These are phyloP conservation scores for Holacanthella duospinosa DNA, from an alignment of 2,888 invertebrate genomes.

Conservation along the genomic window DNA sequence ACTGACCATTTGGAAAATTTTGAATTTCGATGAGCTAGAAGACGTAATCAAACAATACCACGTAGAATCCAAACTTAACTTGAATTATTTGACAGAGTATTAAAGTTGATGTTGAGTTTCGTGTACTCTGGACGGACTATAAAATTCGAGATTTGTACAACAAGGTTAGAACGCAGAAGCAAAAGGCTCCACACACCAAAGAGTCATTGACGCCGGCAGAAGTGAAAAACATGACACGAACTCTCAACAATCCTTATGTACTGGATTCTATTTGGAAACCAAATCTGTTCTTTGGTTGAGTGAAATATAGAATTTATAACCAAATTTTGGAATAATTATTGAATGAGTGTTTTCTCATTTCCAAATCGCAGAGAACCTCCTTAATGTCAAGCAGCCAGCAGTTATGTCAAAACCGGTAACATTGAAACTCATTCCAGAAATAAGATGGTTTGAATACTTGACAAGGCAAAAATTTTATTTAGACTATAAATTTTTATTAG, in stretches of 20 bases:
- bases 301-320: background rate
- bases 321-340: background rate
- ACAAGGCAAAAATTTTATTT: slow-evolving; percentile 1
- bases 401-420: slow-evolving; percentile 11
- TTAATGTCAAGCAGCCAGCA: slow-evolving; percentile 2
- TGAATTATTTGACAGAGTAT: background rate
- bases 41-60: background rate
- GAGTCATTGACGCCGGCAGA: slow-evolving; percentile 5
- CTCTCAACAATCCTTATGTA: slow-evolving; percentile 10
- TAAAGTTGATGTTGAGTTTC: slow-evolving; percentile 14
- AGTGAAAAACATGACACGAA: slow-evolving; percentile 1
- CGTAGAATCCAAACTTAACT: background rate
- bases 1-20: background rate
- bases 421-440: slow-evolving; percentile 12
- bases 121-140: slow-evolving; percentile 15
- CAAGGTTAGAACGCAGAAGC: background rate
- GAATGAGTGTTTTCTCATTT: background rate
- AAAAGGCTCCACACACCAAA: background rate
- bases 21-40: background rate
- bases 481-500: too few species aligned
- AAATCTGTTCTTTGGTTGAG: slow-evolving; percentile 14
- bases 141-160: slow-evolving; percentile 9
- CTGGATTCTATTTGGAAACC: slow-evolving; percentile 14
- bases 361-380: slow-evolving; percentile 9
- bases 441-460: slow-evolving; percentile 14